Conservation (phyloP, 2,888 invertebrate species). For the Dilophus febrilis region DNA sequence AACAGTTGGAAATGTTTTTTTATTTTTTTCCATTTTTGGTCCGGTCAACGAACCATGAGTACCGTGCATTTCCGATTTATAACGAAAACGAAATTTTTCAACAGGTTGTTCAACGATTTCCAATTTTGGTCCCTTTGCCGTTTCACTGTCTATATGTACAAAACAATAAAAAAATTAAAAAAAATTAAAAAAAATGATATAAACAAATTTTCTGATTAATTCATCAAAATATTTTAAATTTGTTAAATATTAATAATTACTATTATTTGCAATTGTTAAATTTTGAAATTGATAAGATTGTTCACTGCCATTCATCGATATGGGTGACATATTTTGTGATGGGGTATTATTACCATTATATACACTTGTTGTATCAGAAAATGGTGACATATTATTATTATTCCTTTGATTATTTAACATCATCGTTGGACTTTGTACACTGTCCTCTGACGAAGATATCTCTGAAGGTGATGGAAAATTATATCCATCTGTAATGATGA, state of each 20-base stretch:
- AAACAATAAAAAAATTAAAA: no score
- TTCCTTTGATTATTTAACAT: no score
- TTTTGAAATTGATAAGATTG: slow-evolving; percentile 1
- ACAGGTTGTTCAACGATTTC: slow-evolving; percentile 55
- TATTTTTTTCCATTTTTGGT: slow-evolving; percentile 36
- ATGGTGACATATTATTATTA: not conserved
- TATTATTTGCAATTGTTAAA: not conserved
- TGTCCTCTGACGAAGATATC: no score
- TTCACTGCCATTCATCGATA: not conserved
- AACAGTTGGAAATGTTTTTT: slow-evolving; percentile 60
- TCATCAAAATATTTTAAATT: not conserved
- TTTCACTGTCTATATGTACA: no score
- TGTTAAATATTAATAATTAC: not conserved
- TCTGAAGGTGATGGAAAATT: no score
- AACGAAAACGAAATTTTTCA: slow-evolving; percentile 66
- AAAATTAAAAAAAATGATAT: no score
- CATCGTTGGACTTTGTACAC: no score
- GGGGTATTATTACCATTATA: no score
- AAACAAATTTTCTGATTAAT: no score
- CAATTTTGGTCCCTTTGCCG: slow-evolving; percentile 34
- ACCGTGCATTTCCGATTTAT: slow-evolving; percentile 75
- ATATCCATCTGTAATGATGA: no score
- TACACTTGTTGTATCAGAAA: not conserved
- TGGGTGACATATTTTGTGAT: not conserved
- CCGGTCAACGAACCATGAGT: slow-evolving; percentile 67